A percentile compares a stretch with the other conserved stretches of the same genome.
Evolutionary conservation across 2,797 vertebrate genomes (phyloP).

Genomic region (Falco peregrinus): DNA sequence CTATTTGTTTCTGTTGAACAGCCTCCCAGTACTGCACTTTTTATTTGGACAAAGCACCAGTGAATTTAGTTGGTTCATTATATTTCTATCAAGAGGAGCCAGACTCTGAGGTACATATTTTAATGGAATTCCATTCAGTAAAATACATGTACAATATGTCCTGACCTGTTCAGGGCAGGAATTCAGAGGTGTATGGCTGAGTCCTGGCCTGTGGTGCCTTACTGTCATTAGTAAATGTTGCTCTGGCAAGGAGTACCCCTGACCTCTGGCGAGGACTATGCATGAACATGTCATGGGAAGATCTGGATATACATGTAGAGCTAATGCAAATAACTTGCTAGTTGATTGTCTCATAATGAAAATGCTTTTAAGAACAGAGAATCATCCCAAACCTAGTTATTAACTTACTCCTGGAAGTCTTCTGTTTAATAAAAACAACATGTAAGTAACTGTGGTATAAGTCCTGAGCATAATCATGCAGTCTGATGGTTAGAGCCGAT

Average conservation of each 20-base stretch:
- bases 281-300: neutral
- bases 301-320: neutral
- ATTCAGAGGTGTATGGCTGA: neutral
- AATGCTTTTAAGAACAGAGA: neutral
- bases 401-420: neutral
- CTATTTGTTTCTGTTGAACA: neutral
- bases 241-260: neutral
- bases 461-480: slow-evolving; percentile 8
- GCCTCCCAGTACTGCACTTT: neutral
- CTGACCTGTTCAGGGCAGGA: neutral
- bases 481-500: slow-evolving; percentile 5
- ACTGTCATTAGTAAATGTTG: neutral
- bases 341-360: neutral
- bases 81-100: neutral
- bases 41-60: neutral
- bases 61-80: neutral
- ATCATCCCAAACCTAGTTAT: neutral
- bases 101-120: neutral
- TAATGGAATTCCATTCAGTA: neutral
- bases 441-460: neutral
- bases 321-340: neutral
- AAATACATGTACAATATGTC: neutral
- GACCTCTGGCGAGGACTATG: neutral
- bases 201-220: neutral
- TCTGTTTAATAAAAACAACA: slow-evolving; percentile 17